Percentiles rank a stretch among this genome's conserved stretches.
These are phyloP conservation scores for Megaceryle alcyon DNA, from an alignment of 2,797 vertebrate species.

Conservation along the genomic window DNA sequence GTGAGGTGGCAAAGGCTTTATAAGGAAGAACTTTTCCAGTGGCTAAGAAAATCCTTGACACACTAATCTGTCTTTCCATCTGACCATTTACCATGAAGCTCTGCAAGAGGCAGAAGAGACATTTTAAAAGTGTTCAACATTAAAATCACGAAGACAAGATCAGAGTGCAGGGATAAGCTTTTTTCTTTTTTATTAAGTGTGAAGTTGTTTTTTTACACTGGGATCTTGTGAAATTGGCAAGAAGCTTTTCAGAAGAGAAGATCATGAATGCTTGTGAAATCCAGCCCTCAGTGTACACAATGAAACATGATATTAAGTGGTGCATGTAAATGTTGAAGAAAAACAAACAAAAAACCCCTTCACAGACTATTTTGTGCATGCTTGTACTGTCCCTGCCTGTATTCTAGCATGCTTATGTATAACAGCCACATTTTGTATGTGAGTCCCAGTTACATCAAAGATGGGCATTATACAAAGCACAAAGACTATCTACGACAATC, in stretches of 20 bases:
- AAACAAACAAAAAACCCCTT: neutral
- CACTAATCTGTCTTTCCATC: conserved; percentile 57
- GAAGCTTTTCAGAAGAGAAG: conserved; percentile 66
- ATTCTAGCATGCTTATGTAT: conserved; percentile 83
- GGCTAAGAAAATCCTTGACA: conserved; percentile 86
- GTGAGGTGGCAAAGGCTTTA: conserved; percentile 93
- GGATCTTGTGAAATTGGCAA: conserved; percentile 61
- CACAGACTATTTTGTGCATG: conserved; percentile 83
- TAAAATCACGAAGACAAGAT: conserved; percentile 39
- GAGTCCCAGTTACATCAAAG: conserved; percentile 76
- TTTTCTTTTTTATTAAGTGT: neutral
- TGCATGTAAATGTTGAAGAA: conserved; percentile 82
- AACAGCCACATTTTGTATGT: conserved; percentile 78
- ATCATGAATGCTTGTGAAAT: conserved; percentile 68
- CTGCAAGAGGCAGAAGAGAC: conserved; percentile 62
- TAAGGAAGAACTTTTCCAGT: conserved; percentile 92
- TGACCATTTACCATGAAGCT: neutral
- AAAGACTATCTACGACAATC: conserved; percentile 85
- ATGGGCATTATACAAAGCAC: conserved; percentile 85
- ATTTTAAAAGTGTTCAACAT: conserved; percentile 13
- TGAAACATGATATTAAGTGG: conserved; percentile 74
- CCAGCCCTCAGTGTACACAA: conserved; percentile 63
- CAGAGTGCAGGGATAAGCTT: conserved; percentile 45
- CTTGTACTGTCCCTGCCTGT: conserved; percentile 79
- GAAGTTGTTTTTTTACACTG: conserved; percentile 65